Percentiles rank a stretch among this genome's conserved stretches.
Conservation (phyloP, 2,888 invertebrate species). For the Pemphredon lugubris region DNA sequence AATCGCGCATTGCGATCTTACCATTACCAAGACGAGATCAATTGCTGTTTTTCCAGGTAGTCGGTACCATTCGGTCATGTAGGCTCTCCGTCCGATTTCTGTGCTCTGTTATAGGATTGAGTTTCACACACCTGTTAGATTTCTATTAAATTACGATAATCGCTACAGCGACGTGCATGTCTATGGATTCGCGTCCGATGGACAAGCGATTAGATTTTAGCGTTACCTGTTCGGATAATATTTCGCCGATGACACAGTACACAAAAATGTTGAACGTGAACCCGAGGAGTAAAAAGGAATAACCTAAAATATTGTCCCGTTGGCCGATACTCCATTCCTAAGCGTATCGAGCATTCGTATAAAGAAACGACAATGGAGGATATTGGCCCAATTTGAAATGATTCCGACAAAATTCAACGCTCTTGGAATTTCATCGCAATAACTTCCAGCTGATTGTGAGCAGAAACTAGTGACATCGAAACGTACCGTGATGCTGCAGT, state of each 20-base stretch:
- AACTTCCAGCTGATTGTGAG: too few relatives aligned
- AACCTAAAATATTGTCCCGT: conserved; percentile 2
- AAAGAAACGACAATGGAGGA: too few relatives aligned
- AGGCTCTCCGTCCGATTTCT: conserved; percentile 61
- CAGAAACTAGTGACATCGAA: too few relatives aligned
- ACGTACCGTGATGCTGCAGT: conserved; percentile 61
- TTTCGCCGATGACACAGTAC: conserved; percentile 71
- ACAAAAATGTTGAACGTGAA: conserved; percentile 74
- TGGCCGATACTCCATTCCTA: conserved; percentile 24
- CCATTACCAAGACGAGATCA: conserved; percentile 54
- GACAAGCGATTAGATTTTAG: too few relatives aligned
- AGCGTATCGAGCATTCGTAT: too few relatives aligned
- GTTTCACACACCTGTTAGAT: neutral
- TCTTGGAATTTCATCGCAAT: too few relatives aligned
- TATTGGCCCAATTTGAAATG: too few relatives aligned
- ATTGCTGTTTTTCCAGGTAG: conserved; percentile 54
- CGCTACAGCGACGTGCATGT: too few relatives aligned
- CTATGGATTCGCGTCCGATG: too few relatives aligned
- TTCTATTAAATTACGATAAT: neutral
- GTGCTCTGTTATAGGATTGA: conserved; percentile 49
- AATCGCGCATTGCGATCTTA: conserved; percentile 55
- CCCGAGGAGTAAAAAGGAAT: conserved; percentile 45
- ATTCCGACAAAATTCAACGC: too few relatives aligned
- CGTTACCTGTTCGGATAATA: conserved; percentile 57
- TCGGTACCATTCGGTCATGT: conserved; percentile 64